Evolutionary conservation across 2,113 vertebrate species (phyloP), one percentile per base, ranked within the genome.

Genomic region (Tupaia tana): DNA sequence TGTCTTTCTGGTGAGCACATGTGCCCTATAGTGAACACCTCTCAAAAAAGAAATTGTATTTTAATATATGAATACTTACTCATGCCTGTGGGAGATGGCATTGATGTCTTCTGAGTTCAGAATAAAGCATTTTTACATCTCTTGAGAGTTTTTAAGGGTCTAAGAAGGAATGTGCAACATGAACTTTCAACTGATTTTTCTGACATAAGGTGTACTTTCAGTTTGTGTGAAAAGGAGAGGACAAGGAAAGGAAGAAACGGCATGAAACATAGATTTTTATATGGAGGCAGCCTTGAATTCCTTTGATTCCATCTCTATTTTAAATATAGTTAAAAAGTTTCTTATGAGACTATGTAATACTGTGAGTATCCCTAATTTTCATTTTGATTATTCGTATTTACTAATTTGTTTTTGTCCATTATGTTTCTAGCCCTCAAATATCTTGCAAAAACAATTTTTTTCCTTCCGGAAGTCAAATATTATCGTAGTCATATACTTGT

Each of bases 291-390:
- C 61, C 24, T 85, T 59, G 64, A 89, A 93, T 82, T 59, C 19
- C 54, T 91, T 86, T 43, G 43, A 43, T 43, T 90, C 64, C 63
- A 20, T 19, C 8, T 88, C 24, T 93, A 11, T 66, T 94, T 95
- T 86, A 73, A 24, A 84, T 58, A 11, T 29, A 16, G 12, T 58
- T 90, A 79, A 75, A 90, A 59, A 56, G 85, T 64, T 67, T 80
- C 34, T 91, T 61, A 81, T 6, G 19, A 52, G 43, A 43, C 43
- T 43, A 43, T 43, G 43, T 43, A 43, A 43, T 43, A 43, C 43
- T 43, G 43, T 43, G 43, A 43, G 43, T 43, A 43, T 43, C 6
- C 66, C 81, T 61, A 66, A 54, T 69, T 83, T 92, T 74, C 27
- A 86, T 73, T n/a, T 66, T 79, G 31, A n/a, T 71, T 64, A 43